A percentile compares a stretch with the other conserved stretches of the same genome.
Evolutionary conservation across 2,888 invertebrate species (phyloP).

Genomic region (Cataglyphis altisquamis): DNA sequence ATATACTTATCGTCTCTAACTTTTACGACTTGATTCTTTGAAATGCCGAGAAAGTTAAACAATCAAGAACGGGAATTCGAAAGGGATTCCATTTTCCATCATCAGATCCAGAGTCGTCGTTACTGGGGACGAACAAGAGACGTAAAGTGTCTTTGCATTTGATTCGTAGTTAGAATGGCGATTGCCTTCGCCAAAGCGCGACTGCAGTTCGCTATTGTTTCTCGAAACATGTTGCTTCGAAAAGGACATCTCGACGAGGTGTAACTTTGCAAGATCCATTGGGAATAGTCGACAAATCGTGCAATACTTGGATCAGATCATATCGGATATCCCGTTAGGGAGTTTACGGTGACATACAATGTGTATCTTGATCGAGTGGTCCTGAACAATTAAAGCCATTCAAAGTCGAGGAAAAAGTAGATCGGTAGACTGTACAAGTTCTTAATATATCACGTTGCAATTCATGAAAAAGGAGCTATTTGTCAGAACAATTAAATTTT

Average conservation of each 20-base stretch:
- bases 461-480: not conserved
- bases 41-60: constrained; percentile 30
- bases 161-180: constrained; percentile 52
- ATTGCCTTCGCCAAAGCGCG: constrained; percentile 46
- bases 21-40: constrained; percentile 24
- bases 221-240: constrained; percentile 40
- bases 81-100: constrained; percentile 45
- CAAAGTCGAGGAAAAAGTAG: not conserved
- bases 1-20: constrained; percentile 41
- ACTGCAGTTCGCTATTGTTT: constrained; percentile 47
- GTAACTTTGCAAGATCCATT: constrained; percentile 31
- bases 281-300: constrained; percentile 35
- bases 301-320: constrained; percentile 27
- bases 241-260: constrained; percentile 46
- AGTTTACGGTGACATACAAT: constrained; percentile 2
- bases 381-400: constrained; percentile 9
- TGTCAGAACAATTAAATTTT: not conserved
- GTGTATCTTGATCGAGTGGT: constrained; percentile 26
- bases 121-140: constrained; percentile 37
- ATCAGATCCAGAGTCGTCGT: constrained; percentile 35
- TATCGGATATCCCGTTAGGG: constrained; percentile 25
- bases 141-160: constrained; percentile 53
- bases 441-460: not conserved
- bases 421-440: not conserved
- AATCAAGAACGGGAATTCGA: constrained; percentile 12